Conservation (phyloP, 2,888 invertebrate genomes). For the Muscina levida region DNA sequence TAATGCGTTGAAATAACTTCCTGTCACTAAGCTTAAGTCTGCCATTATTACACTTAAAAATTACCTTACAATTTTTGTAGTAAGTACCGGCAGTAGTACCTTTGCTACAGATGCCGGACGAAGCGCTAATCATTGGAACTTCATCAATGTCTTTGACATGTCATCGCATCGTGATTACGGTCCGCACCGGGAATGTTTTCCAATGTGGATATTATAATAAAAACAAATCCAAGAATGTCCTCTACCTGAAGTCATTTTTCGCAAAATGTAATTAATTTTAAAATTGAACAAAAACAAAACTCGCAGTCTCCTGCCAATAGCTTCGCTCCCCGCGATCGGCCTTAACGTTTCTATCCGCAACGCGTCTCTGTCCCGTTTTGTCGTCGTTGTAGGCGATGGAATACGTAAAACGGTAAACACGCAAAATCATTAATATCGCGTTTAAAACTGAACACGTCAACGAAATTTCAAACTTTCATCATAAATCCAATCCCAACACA, state of each 20-base stretch:
- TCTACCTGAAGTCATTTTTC: slow-evolving; percentile 5
- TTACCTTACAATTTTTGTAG: too few relatives aligned
- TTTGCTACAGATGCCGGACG: slow-evolving; percentile 1
- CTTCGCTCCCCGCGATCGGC: background rate
- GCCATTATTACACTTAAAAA: too few relatives aligned
- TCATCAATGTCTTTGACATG: slow-evolving; percentile 17
- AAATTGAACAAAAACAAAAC: slow-evolving; percentile 47
- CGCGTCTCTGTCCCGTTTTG: too few relatives aligned
- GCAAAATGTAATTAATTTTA: slow-evolving; percentile 50
- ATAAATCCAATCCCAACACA: slow-evolving; percentile 60
- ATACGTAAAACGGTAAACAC: slow-evolving; percentile 31
- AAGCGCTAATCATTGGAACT: slow-evolving; percentile 2
- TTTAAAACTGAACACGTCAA: slow-evolving; percentile 56
- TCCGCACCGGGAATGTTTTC: background rate
- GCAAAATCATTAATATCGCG: slow-evolving; percentile 57
- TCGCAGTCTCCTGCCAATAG: slow-evolving; percentile 2
- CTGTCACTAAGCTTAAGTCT: too few relatives aligned
- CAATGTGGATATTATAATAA: background rate
- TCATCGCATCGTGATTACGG: slow-evolving; percentile 15
- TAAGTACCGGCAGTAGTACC: too few relatives aligned
- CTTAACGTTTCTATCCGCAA: background rate
- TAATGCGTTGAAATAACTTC: too few relatives aligned
- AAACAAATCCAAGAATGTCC: background rate
- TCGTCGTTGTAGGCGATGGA: background rate
- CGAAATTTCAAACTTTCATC: slow-evolving; percentile 60